Conservation (phyloP, 2,888 invertebrate species). For the Coremacera marginata region DNA sequence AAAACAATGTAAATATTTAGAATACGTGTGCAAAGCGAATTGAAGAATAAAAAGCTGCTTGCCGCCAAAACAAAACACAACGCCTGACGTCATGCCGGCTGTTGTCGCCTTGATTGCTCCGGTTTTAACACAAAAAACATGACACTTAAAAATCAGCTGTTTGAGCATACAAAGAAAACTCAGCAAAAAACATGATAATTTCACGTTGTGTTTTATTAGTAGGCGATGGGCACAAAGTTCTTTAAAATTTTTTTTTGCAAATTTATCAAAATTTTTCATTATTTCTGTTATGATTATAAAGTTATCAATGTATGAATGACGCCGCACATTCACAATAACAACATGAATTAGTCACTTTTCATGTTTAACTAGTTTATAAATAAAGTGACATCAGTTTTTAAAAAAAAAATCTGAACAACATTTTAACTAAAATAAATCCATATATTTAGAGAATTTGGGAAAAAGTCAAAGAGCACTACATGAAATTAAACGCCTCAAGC, state of each 20-base stretch:
- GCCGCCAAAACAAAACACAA: conserved; percentile 9
- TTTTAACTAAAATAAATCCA: background rate
- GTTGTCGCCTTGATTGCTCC: background rate
- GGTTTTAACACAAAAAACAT: background rate
- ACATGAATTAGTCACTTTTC: background rate
- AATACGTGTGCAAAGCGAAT: background rate
- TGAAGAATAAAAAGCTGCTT: background rate
- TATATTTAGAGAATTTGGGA: background rate
- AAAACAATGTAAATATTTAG: conserved; percentile 1
- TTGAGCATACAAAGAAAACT: background rate
- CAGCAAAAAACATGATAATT: background rate
- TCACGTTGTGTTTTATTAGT: background rate
- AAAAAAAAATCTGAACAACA: background rate
- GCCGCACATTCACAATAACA: background rate
- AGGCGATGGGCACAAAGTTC: background rate
- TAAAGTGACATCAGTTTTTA: background rate
- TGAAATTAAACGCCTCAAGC: conserved; percentile 49
- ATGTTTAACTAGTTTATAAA: background rate
- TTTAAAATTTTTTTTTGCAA: no score
- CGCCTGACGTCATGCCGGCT: conserved; percentile 6
- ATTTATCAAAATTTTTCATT: no score
- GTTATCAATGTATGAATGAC: background rate
- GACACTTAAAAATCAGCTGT: conserved; percentile 12
- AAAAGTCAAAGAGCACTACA: conserved; percentile 42
- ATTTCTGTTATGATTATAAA: background rate